These are phyloP conservation scores for Aspidapion aeneum DNA, from an alignment of 2,888 invertebrate species.

Conservation along the genomic window DNA sequence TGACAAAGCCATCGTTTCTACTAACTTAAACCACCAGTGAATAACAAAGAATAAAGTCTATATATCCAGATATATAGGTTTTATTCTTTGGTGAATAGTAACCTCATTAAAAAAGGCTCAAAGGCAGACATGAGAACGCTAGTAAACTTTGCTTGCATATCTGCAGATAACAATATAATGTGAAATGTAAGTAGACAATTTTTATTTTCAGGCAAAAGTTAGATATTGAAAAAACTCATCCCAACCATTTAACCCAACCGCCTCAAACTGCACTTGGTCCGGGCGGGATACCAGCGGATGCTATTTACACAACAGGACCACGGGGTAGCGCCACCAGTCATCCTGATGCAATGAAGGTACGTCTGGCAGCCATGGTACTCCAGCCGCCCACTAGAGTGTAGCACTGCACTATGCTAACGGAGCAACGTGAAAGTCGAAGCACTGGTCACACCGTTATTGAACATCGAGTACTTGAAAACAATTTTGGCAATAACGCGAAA, in stretches of 20 bases:
- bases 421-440: conserved; percentile 7
- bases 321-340: conserved; percentile 34
- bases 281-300: conserved; percentile 69
- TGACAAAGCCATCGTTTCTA: too few relatives aligned
- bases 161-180: too few relatives aligned
- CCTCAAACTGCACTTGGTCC: conserved; percentile 35
- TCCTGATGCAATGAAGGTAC: conserved; percentile 83
- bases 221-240: conserved; percentile 49
- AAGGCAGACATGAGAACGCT: too few relatives aligned
- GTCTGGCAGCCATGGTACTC: conserved; percentile 85
- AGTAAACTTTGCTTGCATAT: too few relatives aligned
- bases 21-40: too few relatives aligned
- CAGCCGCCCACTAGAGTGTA: conserved; percentile 85
- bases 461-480: conserved; percentile 5
- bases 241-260: conserved; percentile 17
- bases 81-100: too few relatives aligned
- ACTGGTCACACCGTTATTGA: conserved; percentile 10
- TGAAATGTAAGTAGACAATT: too few relatives aligned
- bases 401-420: conserved; percentile 44
- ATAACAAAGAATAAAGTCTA: too few relatives aligned
- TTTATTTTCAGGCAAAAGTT: conserved; percentile 40
- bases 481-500: background rate
- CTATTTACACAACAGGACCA: conserved; percentile 61
- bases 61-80: too few relatives aligned
- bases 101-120: too few relatives aligned